These are phyloP conservation scores for Tupaia tana DNA, from an alignment of 2,113 vertebrate genomes.

Conservation along the genomic window DNA sequence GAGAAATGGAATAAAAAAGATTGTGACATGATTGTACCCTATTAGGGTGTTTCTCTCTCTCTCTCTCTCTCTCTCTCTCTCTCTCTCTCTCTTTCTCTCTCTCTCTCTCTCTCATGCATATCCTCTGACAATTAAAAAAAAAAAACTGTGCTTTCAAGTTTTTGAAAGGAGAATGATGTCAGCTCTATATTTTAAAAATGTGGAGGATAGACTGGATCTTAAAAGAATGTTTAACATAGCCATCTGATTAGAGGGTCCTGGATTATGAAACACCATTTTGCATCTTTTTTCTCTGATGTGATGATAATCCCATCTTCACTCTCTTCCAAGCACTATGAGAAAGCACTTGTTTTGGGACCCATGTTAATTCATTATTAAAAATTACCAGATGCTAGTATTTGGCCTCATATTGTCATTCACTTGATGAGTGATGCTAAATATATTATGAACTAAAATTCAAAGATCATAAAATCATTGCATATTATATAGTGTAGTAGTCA, in stretches of 20 bases:
- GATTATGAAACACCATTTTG: background rate
- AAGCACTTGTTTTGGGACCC: background rate
- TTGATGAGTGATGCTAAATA: background rate
- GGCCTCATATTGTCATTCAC: constrained; percentile 4
- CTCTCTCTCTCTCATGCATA: too few relatives aligned
- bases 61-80: too few relatives aligned
- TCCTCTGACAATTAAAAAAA: too few relatives aligned
- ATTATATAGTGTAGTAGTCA: background rate
- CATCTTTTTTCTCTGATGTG: too few relatives aligned
- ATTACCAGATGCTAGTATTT: background rate
- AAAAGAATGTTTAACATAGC: background rate
- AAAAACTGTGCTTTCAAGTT: background rate
- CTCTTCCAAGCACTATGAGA: background rate
- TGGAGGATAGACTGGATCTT: background rate
- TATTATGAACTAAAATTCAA: background rate
- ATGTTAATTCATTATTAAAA: background rate
- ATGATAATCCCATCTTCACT: background rate
- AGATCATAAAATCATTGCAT: background rate
- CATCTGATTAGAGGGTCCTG: background rate
- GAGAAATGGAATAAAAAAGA: too few relatives aligned
- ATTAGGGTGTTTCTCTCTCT: too few relatives aligned
- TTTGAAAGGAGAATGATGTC: background rate
- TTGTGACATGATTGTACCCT: too few relatives aligned
- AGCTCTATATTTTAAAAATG: background rate
- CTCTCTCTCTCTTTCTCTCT: too few relatives aligned